Conservation (phyloP, 2,888 invertebrate species). For the Drosophila colorata region DNA sequence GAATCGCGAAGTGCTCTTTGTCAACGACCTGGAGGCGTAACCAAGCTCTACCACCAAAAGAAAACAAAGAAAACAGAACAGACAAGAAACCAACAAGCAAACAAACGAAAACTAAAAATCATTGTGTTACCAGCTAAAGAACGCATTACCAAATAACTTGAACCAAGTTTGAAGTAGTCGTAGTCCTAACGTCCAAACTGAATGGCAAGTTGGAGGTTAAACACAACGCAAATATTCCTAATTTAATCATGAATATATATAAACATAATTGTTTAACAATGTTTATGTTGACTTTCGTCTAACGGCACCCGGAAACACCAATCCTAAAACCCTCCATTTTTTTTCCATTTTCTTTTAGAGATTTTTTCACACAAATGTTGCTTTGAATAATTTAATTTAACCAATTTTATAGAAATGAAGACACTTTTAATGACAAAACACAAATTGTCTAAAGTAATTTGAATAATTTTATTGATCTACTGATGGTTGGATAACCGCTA, state of each 20-base stretch:
- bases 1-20: slow-evolving; percentile 96
- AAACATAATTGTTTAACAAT: slow-evolving; percentile 72
- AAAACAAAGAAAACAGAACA: slow-evolving; percentile 7
- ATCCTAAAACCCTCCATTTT: neutral
- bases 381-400: slow-evolving; percentile 60
- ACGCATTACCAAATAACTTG: slow-evolving; percentile 72
- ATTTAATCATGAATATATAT: slow-evolving; percentile 63
- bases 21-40: slow-evolving; percentile 95
- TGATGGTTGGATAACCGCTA: neutral
- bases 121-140: slow-evolving; percentile 61
- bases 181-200: slow-evolving; percentile 48
- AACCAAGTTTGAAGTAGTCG: slow-evolving; percentile 70
- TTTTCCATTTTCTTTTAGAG: slow-evolving; percentile 14
- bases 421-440: slow-evolving; percentile 50
- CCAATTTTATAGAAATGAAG: slow-evolving; percentile 53
- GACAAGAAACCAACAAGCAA: slow-evolving; percentile 3
- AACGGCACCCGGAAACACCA: slow-evolving; percentile 29
- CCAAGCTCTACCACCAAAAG: slow-evolving; percentile 47
- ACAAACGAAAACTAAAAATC: slow-evolving; percentile 21
- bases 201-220: slow-evolving; percentile 7
- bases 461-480: slow-evolving; percentile 8
- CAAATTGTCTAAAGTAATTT: slow-evolving; percentile 13
- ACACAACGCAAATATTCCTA: slow-evolving; percentile 61
- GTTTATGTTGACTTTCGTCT: slow-evolving; percentile 52
- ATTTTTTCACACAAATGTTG: slow-evolving; percentile 29